These are phyloP conservation scores for Stichopus horrens DNA, from an alignment of 53 echinoderm and acorn worm genomes.

Conservation along the genomic window DNA sequence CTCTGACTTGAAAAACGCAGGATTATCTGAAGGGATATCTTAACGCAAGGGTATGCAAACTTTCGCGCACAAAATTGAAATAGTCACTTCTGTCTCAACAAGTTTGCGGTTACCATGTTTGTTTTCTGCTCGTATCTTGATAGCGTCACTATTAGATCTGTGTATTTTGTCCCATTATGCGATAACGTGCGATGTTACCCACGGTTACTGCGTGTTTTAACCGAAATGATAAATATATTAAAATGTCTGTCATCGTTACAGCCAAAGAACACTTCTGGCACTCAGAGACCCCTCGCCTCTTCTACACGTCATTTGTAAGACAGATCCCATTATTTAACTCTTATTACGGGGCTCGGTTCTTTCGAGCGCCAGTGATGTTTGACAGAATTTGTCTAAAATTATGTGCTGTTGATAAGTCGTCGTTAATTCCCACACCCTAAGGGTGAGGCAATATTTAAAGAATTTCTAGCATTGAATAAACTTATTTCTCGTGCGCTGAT, in stretches of 20 bases:
- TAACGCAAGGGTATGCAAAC: too few species aligned
- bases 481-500: constrained; percentile 23
- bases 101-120: too few species aligned
- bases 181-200: background rate
- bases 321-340: constrained; percentile 5
- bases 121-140: too few species aligned
- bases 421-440: constrained; percentile 42
- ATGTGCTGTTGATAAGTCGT: constrained; percentile 31
- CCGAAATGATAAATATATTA: constrained; percentile 3
- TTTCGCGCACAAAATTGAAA: too few species aligned
- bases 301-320: background rate
- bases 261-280: constrained; percentile 6
- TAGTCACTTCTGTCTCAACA: too few species aligned
- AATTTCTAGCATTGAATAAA: constrained; percentile 14
- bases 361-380: background rate
- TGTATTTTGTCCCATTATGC: background rate
- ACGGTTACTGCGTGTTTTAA: background rate
- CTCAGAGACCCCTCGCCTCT: background rate
- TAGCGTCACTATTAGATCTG: too few species aligned
- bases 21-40: too few species aligned
- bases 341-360: background rate
- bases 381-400: constrained; percentile 8
- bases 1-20: too few species aligned
- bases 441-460: constrained; percentile 43
- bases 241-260: constrained; percentile 16